Percentiles rank a stretch among this genome's conserved stretches.
Conservation (phyloP, 2,888 invertebrate species). For the Acronicta aceris region DNA sequence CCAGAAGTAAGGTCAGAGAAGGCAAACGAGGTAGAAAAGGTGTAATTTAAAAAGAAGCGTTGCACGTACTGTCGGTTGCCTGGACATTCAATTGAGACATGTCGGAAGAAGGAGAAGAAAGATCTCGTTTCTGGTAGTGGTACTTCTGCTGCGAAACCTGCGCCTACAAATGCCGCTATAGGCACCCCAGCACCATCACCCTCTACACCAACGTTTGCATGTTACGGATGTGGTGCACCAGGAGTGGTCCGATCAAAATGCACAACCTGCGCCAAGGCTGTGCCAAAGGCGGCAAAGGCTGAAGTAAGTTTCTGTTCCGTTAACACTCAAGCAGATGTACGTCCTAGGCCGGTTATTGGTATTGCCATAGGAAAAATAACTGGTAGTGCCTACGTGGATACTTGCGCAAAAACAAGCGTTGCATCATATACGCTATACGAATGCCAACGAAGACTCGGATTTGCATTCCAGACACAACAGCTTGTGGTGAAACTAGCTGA, state of each 20-base stretch:
- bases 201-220: slow-evolving; percentile 6
- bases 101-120: slow-evolving; percentile 10
- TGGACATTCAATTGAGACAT: too few species aligned
- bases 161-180: slow-evolving; percentile 1
- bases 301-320: slow-evolving; percentile 33
- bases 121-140: slow-evolving; percentile 12
- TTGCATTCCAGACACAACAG: not conserved
- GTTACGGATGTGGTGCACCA: slow-evolving; percentile 18
- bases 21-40: too few species aligned
- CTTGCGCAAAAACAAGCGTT: slow-evolving; percentile 28
- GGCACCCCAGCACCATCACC: slow-evolving; percentile 19
- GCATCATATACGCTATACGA: slow-evolving; percentile 31
- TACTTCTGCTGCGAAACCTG: too few species aligned
- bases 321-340: slow-evolving; percentile 8
- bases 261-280: slow-evolving; percentile 15
- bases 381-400: slow-evolving; percentile 35
- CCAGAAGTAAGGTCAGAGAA: too few species aligned
- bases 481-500: slow-evolving; percentile 9
- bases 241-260: slow-evolving; percentile 23
- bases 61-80: too few species aligned
- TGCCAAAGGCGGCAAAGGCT: not conserved
- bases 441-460: slow-evolving; percentile 2
- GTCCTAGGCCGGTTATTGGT: slow-evolving; percentile 33
- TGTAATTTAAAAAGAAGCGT: too few species aligned
- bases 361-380: slow-evolving; percentile 28